Evolutionary conservation across 2,888 invertebrate species (phyloP), one percentile per base, ranked within the genome.

Genomic region (Thera obeliscata): DNA sequence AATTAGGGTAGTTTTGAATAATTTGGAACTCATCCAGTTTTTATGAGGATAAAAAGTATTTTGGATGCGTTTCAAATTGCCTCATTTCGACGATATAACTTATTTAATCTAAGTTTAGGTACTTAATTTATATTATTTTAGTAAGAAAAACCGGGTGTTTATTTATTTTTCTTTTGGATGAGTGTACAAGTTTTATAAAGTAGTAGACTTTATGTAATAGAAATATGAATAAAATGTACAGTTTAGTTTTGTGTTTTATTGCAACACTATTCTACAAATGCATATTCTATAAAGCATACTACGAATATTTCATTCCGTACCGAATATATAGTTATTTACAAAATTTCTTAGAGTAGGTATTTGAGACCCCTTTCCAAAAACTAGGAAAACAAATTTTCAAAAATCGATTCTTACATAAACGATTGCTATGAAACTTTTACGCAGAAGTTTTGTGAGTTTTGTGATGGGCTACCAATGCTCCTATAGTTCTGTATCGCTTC

Each of bases 21-120:
- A 67, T 67, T 74, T 70, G 69, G 61, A 69, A 70, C 70, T 52
- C 69, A 73, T 71, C 71, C 74, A 65, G 33, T 59, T 66, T 72
- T 72, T 67, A 70, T 61, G 55, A 12, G 6, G 55, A 66, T 67
- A 70, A 67, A 59, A 64, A 64, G 43, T 59, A 52, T 11, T 43
- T 59, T 69, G 74, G 73, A 70, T 67, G 71, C 66, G 68, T 69
- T 70, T 61, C 69, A 69, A 74, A 64, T 70, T 67, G 38, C 50
- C 22, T 65, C 56, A 56, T 55, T 12, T n/a, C 35, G 38, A 35
- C 12, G 41, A 36, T 57, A 33, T 67, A 48, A 60, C 12, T 61
- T 64, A 63, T 58, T 69, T 69, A 63, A 60, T 66, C 52, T 58
- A 52, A 59, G 22, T 65, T 50, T 61, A 12, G 48, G 22, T 22